Evolutionary conservation across 2,797 vertebrate species (phyloP).

Genomic region (Psittacula derbiana): DNA sequence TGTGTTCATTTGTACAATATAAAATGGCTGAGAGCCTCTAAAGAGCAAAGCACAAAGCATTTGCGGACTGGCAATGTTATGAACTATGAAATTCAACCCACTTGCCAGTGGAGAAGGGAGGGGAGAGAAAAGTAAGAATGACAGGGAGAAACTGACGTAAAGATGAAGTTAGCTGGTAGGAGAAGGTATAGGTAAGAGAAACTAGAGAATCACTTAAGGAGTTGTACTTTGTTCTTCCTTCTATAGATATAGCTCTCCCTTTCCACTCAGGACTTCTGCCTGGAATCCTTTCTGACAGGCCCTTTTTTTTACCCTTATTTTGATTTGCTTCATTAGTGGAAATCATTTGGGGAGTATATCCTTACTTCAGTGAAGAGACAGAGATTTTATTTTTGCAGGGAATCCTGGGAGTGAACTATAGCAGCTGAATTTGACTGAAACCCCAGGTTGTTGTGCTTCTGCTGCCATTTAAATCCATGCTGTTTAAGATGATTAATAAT

Average conservation of each 20-base stretch:
- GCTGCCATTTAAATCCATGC: neutral
- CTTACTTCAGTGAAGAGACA: neutral
- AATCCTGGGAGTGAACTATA: neutral
- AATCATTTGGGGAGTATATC: neutral
- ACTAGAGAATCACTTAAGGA: neutral
- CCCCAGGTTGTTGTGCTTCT: neutral
- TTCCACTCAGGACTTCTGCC: neutral
- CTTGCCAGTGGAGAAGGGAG: neutral
- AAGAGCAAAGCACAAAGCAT: neutral
- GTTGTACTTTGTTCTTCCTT: neutral
- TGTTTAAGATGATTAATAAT: neutral
- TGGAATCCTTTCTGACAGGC: neutral
- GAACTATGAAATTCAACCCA: neutral
- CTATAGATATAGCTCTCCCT: neutral
- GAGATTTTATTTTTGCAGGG: neutral
- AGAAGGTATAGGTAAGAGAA: neutral
- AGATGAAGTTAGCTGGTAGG: neutral
- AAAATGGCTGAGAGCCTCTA: neutral
- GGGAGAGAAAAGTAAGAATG: neutral
- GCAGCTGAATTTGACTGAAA: neutral
- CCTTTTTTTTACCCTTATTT: neutral
- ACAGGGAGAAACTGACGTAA: neutral
- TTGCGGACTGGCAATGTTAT: neutral
- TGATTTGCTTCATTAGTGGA: neutral
- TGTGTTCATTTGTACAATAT: neutral